Conservation (phyloP, 2,113 vertebrate species). For the Pipa parva region DNA sequence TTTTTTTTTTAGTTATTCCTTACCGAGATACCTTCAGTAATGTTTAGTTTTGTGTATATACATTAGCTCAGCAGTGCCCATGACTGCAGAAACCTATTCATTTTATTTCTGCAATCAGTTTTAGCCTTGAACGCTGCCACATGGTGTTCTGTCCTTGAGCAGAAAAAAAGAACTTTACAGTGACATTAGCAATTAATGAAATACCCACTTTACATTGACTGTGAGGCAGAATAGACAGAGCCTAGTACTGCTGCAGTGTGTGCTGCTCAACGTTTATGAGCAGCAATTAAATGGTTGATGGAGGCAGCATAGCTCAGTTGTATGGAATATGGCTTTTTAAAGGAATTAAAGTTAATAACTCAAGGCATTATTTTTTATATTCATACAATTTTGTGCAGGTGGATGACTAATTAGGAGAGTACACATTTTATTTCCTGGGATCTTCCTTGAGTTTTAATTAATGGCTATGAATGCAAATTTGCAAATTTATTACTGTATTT, state of each 20-base stretch:
- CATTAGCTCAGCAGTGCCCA: too few species aligned
- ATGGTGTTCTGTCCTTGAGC: constrained; percentile 12
- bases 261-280: constrained; percentile 38
- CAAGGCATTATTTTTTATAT: constrained; percentile 32
- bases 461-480: too few species aligned
- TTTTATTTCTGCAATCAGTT: not conserved
- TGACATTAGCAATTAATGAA: constrained; percentile 29
- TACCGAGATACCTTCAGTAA: too few species aligned
- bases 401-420: constrained; percentile 26
- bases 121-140: not conserved
- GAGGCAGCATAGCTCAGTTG: constrained; percentile 16
- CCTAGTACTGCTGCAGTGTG: not conserved
- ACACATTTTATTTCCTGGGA: constrained; percentile 27
- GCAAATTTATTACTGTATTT: too few species aligned
- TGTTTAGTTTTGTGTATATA: too few species aligned
- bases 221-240: constrained; percentile 42
- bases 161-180: constrained; percentile 5
- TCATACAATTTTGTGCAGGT: constrained; percentile 27
- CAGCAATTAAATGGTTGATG: constrained; percentile 40
- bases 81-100: not conserved
- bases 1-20: too few species aligned
- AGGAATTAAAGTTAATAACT: not conserved
- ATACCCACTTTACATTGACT: constrained; percentile 16
- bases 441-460: constrained; percentile 22
- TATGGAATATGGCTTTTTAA: constrained; percentile 14